Conservation (phyloP, 2,797 vertebrate genomes). For the Linurgus olivaceus region DNA sequence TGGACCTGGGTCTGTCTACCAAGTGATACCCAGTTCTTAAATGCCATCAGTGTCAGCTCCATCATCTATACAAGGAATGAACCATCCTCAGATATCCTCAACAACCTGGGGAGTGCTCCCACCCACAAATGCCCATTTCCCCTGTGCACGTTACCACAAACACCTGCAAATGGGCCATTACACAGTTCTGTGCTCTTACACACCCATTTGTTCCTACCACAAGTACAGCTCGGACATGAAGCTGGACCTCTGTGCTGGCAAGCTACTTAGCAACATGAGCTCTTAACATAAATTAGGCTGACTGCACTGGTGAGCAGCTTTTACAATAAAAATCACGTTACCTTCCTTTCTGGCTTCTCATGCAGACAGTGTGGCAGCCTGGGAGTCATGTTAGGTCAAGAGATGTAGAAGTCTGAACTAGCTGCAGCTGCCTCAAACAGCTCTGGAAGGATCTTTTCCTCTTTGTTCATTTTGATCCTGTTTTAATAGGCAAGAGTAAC, state of each 20-base stretch:
- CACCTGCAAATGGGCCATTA: neutral
- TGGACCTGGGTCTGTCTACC: neutral
- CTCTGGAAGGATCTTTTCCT: slow-evolving; percentile 30
- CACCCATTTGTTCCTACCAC: neutral
- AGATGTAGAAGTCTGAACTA: slow-evolving; percentile 43
- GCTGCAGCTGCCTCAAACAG: slow-evolving; percentile 62
- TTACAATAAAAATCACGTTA: slow-evolving; percentile 18
- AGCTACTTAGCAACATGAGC: slow-evolving; percentile 31
- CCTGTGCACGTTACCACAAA: neutral
- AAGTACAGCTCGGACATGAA: neutral
- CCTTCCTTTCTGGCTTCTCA: neutral
- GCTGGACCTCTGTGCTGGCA: slow-evolving; percentile 20
- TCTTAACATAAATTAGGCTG: slow-evolving; percentile 28
- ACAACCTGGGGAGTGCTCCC: neutral
- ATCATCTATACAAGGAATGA: neutral
- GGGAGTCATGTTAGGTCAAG: slow-evolving; percentile 64
- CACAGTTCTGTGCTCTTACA: neutral
- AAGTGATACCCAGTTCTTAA: neutral
- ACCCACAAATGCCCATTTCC: neutral
- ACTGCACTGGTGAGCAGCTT: slow-evolving; percentile 45
- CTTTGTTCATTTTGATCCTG: slow-evolving; percentile 56
- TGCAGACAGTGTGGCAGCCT: neutral
- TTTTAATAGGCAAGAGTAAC: slow-evolving; percentile 67
- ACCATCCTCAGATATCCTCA: neutral
- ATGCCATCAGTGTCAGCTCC: neutral